Conservation (phyloP, 2,113 vertebrate species). For the Pterocles gutturalis region DNA sequence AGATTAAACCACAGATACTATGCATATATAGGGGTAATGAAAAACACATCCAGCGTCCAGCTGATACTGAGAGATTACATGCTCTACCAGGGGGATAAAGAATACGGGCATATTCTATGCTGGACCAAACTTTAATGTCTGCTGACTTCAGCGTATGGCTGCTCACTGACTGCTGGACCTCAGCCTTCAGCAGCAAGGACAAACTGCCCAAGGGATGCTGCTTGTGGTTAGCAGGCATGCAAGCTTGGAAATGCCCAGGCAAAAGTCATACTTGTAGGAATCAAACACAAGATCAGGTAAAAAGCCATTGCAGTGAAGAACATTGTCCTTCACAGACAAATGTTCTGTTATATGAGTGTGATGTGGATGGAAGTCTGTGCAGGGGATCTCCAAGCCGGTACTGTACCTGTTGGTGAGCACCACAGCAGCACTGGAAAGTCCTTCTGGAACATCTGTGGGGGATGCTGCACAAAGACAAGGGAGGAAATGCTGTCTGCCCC, state of each 20-base stretch:
- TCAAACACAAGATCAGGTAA: not conserved
- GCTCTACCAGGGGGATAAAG: not conserved
- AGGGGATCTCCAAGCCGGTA: no score
- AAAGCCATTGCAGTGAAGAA: not conserved
- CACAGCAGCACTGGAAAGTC: not conserved
- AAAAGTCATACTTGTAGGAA: not conserved
- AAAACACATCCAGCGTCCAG: not conserved
- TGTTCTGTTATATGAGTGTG: not conserved
- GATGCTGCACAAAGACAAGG: not conserved
- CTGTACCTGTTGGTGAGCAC: not conserved
- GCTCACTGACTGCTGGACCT: not conserved
- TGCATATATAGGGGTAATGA: not conserved
- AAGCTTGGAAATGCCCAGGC: not conserved
- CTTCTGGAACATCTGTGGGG: not conserved
- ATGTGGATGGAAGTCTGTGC: not conserved
- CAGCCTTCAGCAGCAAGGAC: fast-evolving
- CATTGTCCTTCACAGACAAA: not conserved
- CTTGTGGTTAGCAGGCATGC: not conserved
- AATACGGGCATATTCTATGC: not conserved
- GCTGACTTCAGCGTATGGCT: not conserved
- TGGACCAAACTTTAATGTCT: not conserved
- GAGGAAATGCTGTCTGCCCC: fast-evolving
- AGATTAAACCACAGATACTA: not conserved
- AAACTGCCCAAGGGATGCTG: not conserved
- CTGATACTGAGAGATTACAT: not conserved